A percentile compares a stretch with the other conserved stretches of the same genome.
Evolutionary conservation across 1,140 invertebrate genomes (phyloP).

Genomic region (Colletes gigas): DNA sequence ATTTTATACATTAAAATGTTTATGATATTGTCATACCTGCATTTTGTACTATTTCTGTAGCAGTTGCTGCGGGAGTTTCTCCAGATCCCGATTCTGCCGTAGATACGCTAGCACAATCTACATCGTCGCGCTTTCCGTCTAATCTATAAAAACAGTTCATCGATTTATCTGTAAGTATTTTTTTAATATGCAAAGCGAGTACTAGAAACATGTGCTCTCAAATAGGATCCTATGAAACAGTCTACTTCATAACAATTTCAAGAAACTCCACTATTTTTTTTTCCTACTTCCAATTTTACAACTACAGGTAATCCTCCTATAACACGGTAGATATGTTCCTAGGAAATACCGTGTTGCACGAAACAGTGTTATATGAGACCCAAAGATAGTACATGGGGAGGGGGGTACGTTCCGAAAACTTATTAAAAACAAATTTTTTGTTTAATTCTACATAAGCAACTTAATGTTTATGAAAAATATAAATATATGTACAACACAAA

Average conservation of each 20-base stretch:
- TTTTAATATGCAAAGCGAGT: neutral
- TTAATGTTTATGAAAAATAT: too few relatives aligned
- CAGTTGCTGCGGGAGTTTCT: constrained; percentile 62
- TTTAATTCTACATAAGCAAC: too few relatives aligned
- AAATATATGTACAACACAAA: too few relatives aligned
- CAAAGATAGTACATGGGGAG: too few relatives aligned
- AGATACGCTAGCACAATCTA: constrained; percentile 74
- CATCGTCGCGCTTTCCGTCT: constrained; percentile 79
- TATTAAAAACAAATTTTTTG: too few relatives aligned
- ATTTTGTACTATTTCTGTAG: constrained; percentile 75
- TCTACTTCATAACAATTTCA: neutral
- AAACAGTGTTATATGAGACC: too few relatives aligned
- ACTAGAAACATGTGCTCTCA: neutral
- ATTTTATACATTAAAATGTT: constrained; percentile 21
- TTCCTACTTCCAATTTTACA: neutral
- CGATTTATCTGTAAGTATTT: neutral
- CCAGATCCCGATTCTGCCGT: constrained; percentile 68
- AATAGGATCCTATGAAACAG: neutral
- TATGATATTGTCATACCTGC: constrained; percentile 72
- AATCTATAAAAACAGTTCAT: constrained; percentile 68
- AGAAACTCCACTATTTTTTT: neutral
- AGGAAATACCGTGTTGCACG: too few relatives aligned
- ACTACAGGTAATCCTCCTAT: too few relatives aligned
- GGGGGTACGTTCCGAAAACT: too few relatives aligned
- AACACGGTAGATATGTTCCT: too few relatives aligned